Evolutionary conservation across 1,140 invertebrate genomes (phyloP).

Genomic region (Pomacea maculata): DNA sequence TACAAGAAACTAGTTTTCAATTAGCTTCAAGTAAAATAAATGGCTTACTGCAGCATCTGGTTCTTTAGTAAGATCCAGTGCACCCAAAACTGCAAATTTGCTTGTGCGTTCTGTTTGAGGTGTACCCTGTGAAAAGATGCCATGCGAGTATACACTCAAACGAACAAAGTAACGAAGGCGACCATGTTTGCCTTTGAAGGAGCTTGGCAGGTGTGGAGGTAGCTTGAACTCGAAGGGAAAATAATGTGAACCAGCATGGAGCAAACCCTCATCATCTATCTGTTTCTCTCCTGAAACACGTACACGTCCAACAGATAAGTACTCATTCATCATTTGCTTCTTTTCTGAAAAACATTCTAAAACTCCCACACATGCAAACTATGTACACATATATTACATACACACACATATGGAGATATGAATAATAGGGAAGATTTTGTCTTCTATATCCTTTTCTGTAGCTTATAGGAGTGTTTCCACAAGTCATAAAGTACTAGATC

Average conservation of each 20-base stretch:
- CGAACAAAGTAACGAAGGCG: constrained; percentile 57
- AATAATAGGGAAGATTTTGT: too few relatives aligned
- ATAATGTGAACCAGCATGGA: constrained; percentile 59
- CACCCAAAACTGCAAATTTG: constrained; percentile 59
- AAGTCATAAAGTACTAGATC: too few relatives aligned
- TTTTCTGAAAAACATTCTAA: background rate
- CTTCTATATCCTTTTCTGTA: too few relatives aligned
- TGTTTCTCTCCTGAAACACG: constrained; percentile 55
- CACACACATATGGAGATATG: too few relatives aligned
- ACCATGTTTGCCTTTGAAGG: constrained; percentile 61
- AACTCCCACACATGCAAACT: background rate
- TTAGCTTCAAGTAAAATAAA: background rate
- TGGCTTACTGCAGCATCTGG: constrained; percentile 56
- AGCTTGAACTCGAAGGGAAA: constrained; percentile 61
- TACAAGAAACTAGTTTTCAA: background rate
- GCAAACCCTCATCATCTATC: constrained; percentile 51
- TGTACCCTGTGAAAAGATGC: constrained; percentile 48
- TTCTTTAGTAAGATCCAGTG: constrained; percentile 55
- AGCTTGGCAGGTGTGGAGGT: constrained; percentile 54
- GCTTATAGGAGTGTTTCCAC: too few relatives aligned
- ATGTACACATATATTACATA: background rate
- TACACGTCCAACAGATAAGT: background rate
- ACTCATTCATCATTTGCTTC: background rate
- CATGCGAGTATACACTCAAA: constrained; percentile 56
- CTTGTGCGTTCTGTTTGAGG: constrained; percentile 57